Evolutionary conservation across 2,797 vertebrate species (phyloP), one percentile per base, ranked within the genome.

Genomic region (Brachymystax lenok): DNA sequence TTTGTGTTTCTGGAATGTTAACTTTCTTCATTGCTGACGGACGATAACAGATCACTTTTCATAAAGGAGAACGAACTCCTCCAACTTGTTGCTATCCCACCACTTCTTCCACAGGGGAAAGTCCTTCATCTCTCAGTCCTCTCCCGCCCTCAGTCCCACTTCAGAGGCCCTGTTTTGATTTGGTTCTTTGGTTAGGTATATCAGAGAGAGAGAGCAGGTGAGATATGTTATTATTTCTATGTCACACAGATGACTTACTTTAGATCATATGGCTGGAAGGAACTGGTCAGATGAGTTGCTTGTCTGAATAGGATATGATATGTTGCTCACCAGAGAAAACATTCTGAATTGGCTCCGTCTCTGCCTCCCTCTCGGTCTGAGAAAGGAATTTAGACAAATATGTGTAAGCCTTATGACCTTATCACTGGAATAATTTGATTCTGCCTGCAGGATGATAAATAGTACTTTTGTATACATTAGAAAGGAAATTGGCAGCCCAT

Each of bases 41-140:
- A 88, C 83, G 86, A 78, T 77, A 85, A 79, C 81, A 76, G 69
- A 86, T 80, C 77, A 75, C 88, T 91, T 91, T 88, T 88, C 83
- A 89, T 88, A 81, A 87, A 86, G 81, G 75, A 82, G 33, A 73
- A 84, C 67, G 68, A 86, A 74, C 68, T 71, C 19, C 24, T 82
- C 79, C 67, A 7, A 71, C 13, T 69, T 79, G 75, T 79, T 80
- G 54, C 77, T 81, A 75, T 79, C 33, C 51, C 46, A 28, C 28
- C 52, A 21, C 61, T 35, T 59, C 77, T 74, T 35, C 70, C 70
- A 73, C 70, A 71, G 74, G 64, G 52, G 17, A 79, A 78, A 30
- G 73, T 83, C 77, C 77, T 80, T 85, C 77, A 83, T 86, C 75
- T 84, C 35, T 61, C 24, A 80, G 78, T 63, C 80, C 75, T 64